Conservation (phyloP, 2,888 invertebrate species). For the Monoplex corrugatus region DNA sequence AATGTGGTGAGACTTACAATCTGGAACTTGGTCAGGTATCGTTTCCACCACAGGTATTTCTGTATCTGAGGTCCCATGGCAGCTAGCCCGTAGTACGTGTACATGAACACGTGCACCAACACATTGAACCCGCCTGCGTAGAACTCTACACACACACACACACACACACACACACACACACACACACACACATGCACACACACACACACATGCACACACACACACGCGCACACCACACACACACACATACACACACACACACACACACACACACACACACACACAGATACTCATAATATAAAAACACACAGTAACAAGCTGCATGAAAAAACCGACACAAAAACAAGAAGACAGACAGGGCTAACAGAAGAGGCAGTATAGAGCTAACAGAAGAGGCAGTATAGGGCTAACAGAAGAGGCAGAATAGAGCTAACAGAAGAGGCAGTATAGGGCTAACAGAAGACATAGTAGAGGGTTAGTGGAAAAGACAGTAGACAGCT, state of each 20-base stretch:
- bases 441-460: no score
- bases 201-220: not conserved
- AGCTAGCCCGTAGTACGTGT: constrained; percentile 74
- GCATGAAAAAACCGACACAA: constrained; percentile 38
- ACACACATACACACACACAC: not conserved
- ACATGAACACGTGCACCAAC: constrained; percentile 77
- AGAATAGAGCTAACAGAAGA: no score
- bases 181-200: not conserved
- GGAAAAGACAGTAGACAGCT: not conserved
- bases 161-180: not conserved
- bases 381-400: not conserved
- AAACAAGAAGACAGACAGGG: constrained; percentile 43
- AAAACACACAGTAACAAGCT: not conserved
- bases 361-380: not conserved
- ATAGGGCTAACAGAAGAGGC: not conserved
- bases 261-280: not conserved
- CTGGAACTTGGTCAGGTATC: constrained; percentile 74
- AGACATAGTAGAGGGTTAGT: no score
- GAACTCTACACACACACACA: constrained; percentile 53
- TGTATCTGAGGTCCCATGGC: constrained; percentile 74
- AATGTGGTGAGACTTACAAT: no score
- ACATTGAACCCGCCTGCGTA: constrained; percentile 65
- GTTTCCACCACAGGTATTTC: constrained; percentile 78
- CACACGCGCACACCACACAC: not conserved
- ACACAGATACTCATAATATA: not conserved